These are phyloP conservation scores for Gambusia affinis DNA, from an alignment of 2,113 vertebrate species.

Conservation along the genomic window DNA sequence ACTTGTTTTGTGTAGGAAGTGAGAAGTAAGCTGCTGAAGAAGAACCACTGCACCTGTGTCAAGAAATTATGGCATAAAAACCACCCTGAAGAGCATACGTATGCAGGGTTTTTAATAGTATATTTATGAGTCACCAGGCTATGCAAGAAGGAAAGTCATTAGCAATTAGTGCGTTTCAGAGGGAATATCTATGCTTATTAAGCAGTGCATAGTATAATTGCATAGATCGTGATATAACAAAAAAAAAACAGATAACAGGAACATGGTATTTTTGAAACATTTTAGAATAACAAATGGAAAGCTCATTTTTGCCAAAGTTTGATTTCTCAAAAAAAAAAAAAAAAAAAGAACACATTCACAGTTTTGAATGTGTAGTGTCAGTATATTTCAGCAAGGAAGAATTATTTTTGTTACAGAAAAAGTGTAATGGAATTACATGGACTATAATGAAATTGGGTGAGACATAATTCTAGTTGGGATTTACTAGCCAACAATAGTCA, in stretches of 20 bases:
- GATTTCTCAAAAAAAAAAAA: not conserved
- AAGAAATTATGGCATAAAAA: slow-evolving; percentile 20
- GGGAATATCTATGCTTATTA: not conserved
- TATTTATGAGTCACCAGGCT: not conserved
- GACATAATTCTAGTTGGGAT: too few relatives aligned
- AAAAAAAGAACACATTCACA: not conserved
- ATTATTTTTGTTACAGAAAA: too few relatives aligned
- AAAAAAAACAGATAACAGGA: too few relatives aligned
- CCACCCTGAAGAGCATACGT: slow-evolving; percentile 1
- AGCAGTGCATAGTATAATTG: not conserved
- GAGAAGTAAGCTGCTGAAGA: slow-evolving; percentile 49
- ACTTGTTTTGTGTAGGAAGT: slow-evolving; percentile 66
- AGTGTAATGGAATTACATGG: too few relatives aligned
- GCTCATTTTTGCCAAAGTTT: not conserved
- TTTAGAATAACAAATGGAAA: not conserved
- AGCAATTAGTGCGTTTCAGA: not conserved
- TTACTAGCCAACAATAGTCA: not conserved
- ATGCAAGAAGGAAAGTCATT: not conserved
- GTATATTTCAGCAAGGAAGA: not conserved
- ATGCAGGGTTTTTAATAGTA: not conserved
- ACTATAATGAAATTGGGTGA: too few relatives aligned
- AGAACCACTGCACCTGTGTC: slow-evolving; percentile 45
- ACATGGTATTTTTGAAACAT: not conserved
- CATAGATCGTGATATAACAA: not conserved
- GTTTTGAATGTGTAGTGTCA: not conserved